Evolutionary conservation across 1,140 invertebrate species (phyloP), one percentile per base, ranked within the genome.

Genomic region (Drosophila kanapiae): DNA sequence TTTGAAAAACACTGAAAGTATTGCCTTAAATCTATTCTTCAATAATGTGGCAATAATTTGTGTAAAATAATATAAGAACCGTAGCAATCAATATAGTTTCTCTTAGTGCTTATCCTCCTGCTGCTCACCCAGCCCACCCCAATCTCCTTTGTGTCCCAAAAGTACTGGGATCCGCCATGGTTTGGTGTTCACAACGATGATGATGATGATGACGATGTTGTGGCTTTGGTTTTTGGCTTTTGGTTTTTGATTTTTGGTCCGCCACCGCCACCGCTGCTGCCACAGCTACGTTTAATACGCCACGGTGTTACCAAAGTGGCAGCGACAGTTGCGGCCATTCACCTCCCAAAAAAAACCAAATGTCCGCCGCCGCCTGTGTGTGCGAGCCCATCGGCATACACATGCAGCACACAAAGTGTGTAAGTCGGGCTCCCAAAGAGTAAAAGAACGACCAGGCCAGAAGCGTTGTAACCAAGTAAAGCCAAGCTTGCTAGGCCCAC

Each of bases 281-380:
- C 64, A 75, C 78, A 85, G 80, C 84, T 88, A 80, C 84, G 72
- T 84, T 88, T 84, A 84, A 88, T 88, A 82, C 84, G 84, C 80
- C 85, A 81, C 81, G 85, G 84, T 88, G 80, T 75, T 88, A 88
- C 84, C 84, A 88, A 88, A 88, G 84, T 87, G 84, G 84, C 84
- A 87, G 79, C 85, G 86, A 90, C 85, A 90, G 85, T 90, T 90
- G 85, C 85, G 85, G 86, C 82, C 85, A 85, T 90, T 90, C 86
- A 90, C 85, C 85, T 90, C 81, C 85, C 85, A 90, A 88, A 88
- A 84, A 31, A 49, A 82, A 82, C 57, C 61, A 70, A 71, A 78
- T 69, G 80, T 67, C 62, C 83, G 76, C 23, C 53, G 68, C 38
- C 31, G 48, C 27, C 27, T 33, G 75, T 78, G 31, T 63, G 74